Evolutionary conservation across 64 coral and sea anemone species (phyloP).

Genomic region (Hydrozoanthus tunicans): DNA sequence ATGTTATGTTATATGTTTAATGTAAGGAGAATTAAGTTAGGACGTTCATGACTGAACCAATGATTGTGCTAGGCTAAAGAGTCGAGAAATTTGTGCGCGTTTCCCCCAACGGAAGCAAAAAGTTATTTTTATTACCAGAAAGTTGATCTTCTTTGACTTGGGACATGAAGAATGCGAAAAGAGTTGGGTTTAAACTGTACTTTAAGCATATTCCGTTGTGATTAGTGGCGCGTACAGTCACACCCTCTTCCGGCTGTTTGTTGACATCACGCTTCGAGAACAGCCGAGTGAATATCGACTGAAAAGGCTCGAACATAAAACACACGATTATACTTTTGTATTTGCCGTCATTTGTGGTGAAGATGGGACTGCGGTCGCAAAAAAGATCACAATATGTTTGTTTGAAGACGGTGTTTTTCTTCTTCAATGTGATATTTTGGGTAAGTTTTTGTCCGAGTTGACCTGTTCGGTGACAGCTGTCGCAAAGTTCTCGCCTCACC

Average conservation of each 20-base stretch:
- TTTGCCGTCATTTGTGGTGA: background rate
- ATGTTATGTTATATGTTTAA: no score
- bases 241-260: slow-evolving; percentile 36
- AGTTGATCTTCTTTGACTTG: no score
- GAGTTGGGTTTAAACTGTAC: no score
- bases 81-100: no score
- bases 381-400: slow-evolving; percentile 44
- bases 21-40: no score
- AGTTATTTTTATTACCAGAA: no score
- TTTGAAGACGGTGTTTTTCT: slow-evolving; percentile 53
- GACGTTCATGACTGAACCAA: no score
- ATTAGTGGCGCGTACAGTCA: background rate
- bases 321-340: background rate
- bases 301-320: background rate
- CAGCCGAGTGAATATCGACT: slow-evolving; percentile 18
- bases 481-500: background rate
- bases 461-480: slow-evolving; percentile 13
- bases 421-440: slow-evolving; percentile 55
- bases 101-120: no score
- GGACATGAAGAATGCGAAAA: no score
- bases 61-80: no score
- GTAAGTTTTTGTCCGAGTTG: slow-evolving; percentile 18
- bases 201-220: no score
- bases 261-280: slow-evolving; percentile 39
- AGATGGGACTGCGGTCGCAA: slow-evolving; percentile 18